phyloP scores from a whole-genome alignment of 1,140 invertebrate genomes.

The Dinoponera quadriceps region DNA sequence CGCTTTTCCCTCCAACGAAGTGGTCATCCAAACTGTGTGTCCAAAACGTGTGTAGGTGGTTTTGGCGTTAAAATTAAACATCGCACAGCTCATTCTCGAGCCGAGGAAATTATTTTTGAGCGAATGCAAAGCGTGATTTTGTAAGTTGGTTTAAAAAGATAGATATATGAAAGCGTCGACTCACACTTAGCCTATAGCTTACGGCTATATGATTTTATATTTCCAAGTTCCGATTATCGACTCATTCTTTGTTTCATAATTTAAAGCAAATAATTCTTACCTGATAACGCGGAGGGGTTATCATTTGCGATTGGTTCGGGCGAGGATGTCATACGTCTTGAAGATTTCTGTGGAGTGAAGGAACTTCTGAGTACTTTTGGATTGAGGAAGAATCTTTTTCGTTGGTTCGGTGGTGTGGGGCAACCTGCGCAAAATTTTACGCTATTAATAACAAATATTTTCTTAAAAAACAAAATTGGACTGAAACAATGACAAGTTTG shows the following conservation, averaged over 20 bases:
- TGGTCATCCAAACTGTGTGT: slow-evolving; percentile 85
- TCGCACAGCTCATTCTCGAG: neutral
- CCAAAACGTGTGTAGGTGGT: slow-evolving; percentile 16
- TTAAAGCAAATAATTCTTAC: slow-evolving; percentile 83
- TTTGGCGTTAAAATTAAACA: slow-evolving; percentile 56
- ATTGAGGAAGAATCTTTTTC: slow-evolving; percentile 92
- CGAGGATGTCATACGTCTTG: slow-evolving; percentile 78
- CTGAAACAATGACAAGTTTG: too few relatives aligned
- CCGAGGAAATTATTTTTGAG: neutral
- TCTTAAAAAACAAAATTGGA: too few relatives aligned
- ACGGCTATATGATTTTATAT: too few relatives aligned
- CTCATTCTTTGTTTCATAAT: neutral
- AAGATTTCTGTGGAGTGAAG: slow-evolving; percentile 86
- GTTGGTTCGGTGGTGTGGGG: slow-evolving; percentile 92
- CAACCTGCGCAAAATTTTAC: slow-evolving; percentile 85
- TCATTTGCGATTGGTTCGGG: slow-evolving; percentile 81
- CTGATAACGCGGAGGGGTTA: slow-evolving; percentile 88
- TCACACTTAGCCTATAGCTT: too few relatives aligned
- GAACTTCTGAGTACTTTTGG: slow-evolving; percentile 91
- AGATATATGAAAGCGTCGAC: too few relatives aligned
- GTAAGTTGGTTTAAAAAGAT: too few relatives aligned
- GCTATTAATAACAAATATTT: neutral
- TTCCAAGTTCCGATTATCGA: too few relatives aligned
- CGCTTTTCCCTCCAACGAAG: slow-evolving; percentile 86
- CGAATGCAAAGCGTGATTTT: neutral